Evolutionary conservation across 2,797 vertebrate species (phyloP), one percentile per base, ranked within the genome.

Genomic region (Brotula barbata): DNA sequence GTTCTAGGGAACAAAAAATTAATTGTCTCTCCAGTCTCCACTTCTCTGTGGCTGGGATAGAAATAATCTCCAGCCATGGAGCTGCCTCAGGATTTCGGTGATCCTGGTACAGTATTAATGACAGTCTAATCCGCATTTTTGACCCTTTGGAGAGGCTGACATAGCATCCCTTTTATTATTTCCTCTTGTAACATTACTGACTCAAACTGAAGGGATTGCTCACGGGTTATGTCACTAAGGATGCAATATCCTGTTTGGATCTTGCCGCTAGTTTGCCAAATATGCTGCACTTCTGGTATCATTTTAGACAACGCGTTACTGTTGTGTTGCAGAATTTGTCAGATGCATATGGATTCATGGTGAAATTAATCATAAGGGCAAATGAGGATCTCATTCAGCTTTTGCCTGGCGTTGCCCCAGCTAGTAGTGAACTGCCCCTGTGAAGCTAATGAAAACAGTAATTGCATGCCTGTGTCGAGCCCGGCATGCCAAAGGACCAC

Each of bases 81-180:
- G 65, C 84, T 17, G 83, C 85, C 56, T 70, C 73, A 77, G 88
- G 83, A 88, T 90, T 88, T 85, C 68, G 62, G 66, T 92, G 91
- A 93, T 91, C 92, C 91, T 74, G 80, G 89, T 88, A 80, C 80
- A 34, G 86, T 83, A 88, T 90, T 90, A 89, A 89, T 88, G 75
- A 82, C 74, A 40, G 68, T 75, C 78, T 90, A 90, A 90, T 85
- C 84, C 45, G 50, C 59, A 75, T 83, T 87, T 85, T 28, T 81
- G 73, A 82, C 84, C 81, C 73, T 65, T 48, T 47, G 66, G 71
- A 72, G 76, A 74, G 70, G 68, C 66, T 75, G 67, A 78, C 68
- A 64, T 64, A 59, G 63, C 67, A 53, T 77, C 66, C 65, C 58
- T 69, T 68, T 68, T 76, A 64, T 78, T 78, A 39, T 78, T 74